phyloP scores from a whole-genome alignment of 2,113 vertebrate species.

The Sylvietta virens region DNA sequence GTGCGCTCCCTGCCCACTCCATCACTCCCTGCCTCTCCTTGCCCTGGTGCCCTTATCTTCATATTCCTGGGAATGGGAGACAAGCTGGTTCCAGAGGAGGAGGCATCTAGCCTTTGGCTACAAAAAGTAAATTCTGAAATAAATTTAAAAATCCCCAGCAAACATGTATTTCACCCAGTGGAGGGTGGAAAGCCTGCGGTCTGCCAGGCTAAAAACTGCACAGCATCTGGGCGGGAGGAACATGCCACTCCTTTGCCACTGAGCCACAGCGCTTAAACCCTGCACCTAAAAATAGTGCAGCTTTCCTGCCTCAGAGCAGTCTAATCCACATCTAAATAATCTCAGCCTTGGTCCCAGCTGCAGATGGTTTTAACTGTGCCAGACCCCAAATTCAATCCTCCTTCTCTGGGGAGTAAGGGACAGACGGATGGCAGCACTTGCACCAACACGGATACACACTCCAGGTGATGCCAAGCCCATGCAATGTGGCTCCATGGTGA shows the following conservation, averaged over 20 bases:
- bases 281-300: background rate
- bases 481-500: fast-evolving
- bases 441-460: background rate
- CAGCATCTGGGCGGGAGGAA: background rate
- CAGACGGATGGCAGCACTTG: background rate
- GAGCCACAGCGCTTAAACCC: background rate
- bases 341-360: background rate
- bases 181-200: background rate
- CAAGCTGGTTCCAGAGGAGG: background rate
- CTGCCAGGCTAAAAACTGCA: background rate
- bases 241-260: background rate
- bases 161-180: fast-evolving
- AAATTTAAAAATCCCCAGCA: background rate
- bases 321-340: background rate
- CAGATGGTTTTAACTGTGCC: background rate
- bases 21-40: background rate
- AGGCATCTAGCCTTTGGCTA: background rate
- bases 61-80: background rate
- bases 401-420: background rate
- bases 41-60: background rate
- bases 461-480: background rate
- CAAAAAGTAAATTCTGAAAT: background rate
- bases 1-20: fast-evolving
- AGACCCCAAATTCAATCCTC: background rate
- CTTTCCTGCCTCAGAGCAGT: background rate